phyloP scores from a whole-genome alignment of 2,888 invertebrate genomes.

The Plusia festucae region DNA sequence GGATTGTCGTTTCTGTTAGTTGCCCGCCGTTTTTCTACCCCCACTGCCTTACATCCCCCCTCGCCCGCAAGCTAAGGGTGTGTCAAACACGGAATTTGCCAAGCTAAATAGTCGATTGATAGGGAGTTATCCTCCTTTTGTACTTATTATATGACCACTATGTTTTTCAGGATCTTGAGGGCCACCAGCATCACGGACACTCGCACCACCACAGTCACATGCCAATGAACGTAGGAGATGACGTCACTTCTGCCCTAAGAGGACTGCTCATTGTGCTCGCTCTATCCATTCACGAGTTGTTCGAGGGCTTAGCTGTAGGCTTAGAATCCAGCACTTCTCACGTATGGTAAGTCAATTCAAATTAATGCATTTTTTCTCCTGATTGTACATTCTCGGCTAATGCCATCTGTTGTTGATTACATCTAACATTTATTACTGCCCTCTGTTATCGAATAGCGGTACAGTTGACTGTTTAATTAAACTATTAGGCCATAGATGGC shows the following conservation, averaged over 20 bases:
- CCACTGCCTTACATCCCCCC: no score
- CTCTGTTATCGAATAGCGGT: conserved; percentile 55
- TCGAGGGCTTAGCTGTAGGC: conserved; percentile 96
- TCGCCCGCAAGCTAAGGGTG: no score
- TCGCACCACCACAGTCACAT: conserved; percentile 84
- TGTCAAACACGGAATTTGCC: no score
- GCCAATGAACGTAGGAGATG: conserved; percentile 77
- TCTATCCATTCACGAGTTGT: conserved; percentile 95
- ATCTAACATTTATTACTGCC: background rate
- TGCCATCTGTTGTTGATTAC: conserved; percentile 51
- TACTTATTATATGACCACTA: background rate
- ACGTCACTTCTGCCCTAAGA: conserved; percentile 89
- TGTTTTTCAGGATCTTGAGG: conserved; percentile 75
- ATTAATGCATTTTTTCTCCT: no score
- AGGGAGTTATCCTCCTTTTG: background rate
- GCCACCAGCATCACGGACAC: conserved; percentile 60
- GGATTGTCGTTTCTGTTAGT: no score
- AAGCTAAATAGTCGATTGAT: no score
- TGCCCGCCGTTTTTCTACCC: no score
- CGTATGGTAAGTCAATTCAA: conserved; percentile 75
- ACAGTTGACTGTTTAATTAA: conserved; percentile 13
- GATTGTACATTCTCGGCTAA: conserved; percentile 3
- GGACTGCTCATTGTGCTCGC: conserved; percentile 95
- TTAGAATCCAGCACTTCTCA: conserved; percentile 90
- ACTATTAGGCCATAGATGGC: conserved; percentile 63